Evolutionary conservation across 2,888 invertebrate species (phyloP), one percentile per base, ranked within the genome.

Genomic region (Linnaemya tessellans): DNA sequence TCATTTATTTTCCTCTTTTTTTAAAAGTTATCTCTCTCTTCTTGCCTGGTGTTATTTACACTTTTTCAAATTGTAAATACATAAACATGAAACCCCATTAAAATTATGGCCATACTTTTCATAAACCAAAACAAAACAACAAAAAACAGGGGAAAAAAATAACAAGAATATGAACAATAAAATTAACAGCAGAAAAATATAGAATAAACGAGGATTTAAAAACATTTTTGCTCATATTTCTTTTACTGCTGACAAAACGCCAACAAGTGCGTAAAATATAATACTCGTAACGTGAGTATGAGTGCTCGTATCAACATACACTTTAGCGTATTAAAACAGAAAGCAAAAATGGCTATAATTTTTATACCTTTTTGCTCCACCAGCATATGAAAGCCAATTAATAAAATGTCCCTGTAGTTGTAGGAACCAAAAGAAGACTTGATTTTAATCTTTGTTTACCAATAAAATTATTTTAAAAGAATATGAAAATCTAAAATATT

Each of bases 31-130:
- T 81, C 18, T 43, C 46, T 18, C n/a, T 73, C 22, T 60, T n/a
- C 51, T 74, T 51, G 60, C n/a, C 49, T 58, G 84, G 64, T 70
- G 67, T 84, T 84, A 78, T 74, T 84, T 84, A 74, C 79, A 74
- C 68, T 56, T 79, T 83, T 82, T 62, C 51, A 49, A 84, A 80
- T 80, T 80, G 80, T 49, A 73, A 84, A 73, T 62, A 80, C 77
- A 64, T 82, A 77, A 82, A 82, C 77, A 77, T 82, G 77, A 82
- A 71, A 82, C 71, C 65, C 77, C 67, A 80, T 84, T 84, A 73
- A 77, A 80, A 77, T 73, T 71, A 77, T 80, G 84, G 68, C 77
- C 74, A 49, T 46, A 75, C 46, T 80, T 46, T 60, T 84, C 51
- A 71, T 78, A 46, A 51, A 71, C 20, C 49, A 38, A 46, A 51